These are phyloP conservation scores for Iselma pallidipennis DNA, from an alignment of 2,888 invertebrate species.

Conservation along the genomic window DNA sequence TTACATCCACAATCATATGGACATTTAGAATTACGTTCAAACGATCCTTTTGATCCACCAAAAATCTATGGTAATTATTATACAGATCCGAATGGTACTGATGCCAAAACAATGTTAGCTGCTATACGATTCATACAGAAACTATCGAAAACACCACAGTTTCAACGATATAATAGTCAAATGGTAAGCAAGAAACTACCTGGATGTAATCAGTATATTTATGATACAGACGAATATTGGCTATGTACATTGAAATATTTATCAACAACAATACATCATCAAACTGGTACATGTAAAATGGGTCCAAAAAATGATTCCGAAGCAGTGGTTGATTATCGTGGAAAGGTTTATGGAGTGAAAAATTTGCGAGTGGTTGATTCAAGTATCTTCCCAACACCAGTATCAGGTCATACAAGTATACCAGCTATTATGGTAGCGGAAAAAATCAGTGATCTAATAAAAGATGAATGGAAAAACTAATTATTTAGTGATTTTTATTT, in stretches of 20 bases:
- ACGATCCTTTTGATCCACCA: constrained; percentile 64
- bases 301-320: constrained; percentile 10
- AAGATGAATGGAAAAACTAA: constrained; percentile 55
- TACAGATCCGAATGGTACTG: constrained; percentile 54
- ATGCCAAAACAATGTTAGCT: constrained; percentile 58
- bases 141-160: constrained; percentile 56
- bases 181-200: constrained; percentile 53
- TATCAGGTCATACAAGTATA: constrained; percentile 71
- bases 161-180: constrained; percentile 60
- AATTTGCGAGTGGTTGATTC: constrained; percentile 69
- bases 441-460: constrained; percentile 71
- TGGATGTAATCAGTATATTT: constrained; percentile 54
- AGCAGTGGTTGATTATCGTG: constrained; percentile 17
- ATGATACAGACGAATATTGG: constrained; percentile 56
- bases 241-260: constrained; percentile 55
- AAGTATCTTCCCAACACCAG: constrained; percentile 67
- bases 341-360: constrained; percentile 63
- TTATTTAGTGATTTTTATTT: not conserved
- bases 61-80: constrained; percentile 59
- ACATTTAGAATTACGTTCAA: constrained; percentile 56
- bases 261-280: constrained; percentile 46
- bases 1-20: constrained; percentile 63
- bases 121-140: constrained; percentile 59
- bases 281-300: constrained; percentile 22
- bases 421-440: constrained; percentile 74